Conservation (phyloP, 1,140 invertebrate species). For the Euwallacea fornicatus region DNA sequence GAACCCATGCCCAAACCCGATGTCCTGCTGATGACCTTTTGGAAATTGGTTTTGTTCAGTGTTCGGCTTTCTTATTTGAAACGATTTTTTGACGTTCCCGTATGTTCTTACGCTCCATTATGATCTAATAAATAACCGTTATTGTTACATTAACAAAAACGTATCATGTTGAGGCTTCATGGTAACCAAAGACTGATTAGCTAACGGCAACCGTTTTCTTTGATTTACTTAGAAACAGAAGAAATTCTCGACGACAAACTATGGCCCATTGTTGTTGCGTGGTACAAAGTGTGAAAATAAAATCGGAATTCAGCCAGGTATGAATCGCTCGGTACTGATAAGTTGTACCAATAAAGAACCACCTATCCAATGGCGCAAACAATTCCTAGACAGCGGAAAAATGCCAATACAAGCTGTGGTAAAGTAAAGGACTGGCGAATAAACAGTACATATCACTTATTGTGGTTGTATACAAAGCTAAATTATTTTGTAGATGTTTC, state of each 20-base stretch:
- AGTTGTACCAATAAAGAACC: slow-evolving; percentile 39
- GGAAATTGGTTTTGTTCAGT: neutral
- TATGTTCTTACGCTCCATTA: slow-evolving; percentile 9
- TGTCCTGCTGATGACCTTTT: slow-evolving; percentile 3
- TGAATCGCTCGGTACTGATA: slow-evolving; percentile 37
- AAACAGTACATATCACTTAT: slow-evolving; percentile 38
- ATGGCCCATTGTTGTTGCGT: slow-evolving; percentile 24
- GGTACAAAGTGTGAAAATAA: slow-evolving; percentile 30
- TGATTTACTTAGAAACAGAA: no score
- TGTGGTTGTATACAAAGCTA: slow-evolving; percentile 37
- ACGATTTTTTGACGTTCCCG: slow-evolving; percentile 14
- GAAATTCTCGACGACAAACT: neutral
- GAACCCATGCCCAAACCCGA: neutral
- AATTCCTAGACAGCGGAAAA: slow-evolving; percentile 35
- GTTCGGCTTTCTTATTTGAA: neutral
- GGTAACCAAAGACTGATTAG: no score
- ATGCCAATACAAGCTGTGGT: slow-evolving; percentile 31
- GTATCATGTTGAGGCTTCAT: no score
- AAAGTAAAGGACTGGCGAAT: slow-evolving; percentile 33
- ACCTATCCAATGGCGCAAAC: slow-evolving; percentile 37
- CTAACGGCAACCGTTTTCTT: no score
- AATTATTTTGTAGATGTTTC: slow-evolving; percentile 39
- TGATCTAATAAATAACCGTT: slow-evolving; percentile 5
- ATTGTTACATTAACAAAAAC: no score
- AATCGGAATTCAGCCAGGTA: slow-evolving; percentile 31